A percentile compares a stretch with the other conserved stretches of the same genome.
phyloP scores from a whole-genome alignment of 1,140 invertebrate genomes.

The Globodera ellingtonae region DNA sequence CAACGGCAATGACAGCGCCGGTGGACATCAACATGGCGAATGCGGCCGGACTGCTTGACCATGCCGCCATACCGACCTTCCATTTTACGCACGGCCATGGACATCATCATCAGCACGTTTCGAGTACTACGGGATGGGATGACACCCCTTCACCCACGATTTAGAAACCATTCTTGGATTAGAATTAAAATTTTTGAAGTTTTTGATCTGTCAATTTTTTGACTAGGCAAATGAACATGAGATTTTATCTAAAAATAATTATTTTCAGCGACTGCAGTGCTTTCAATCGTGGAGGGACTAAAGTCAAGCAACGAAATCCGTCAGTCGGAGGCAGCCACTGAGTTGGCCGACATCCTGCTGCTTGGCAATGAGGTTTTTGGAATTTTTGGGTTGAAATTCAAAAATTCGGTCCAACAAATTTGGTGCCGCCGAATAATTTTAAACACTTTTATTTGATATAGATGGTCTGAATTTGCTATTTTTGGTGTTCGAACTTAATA shows the following conservation, averaged over 20 bases:
- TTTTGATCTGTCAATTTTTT: not conserved
- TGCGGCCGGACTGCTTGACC: not conserved
- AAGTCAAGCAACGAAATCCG: conserved; percentile 92
- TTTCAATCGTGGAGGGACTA: conserved; percentile 79
- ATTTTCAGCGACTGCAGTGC: conserved; percentile 21
- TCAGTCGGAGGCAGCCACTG: conserved; percentile 89
- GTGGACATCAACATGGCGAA: not conserved
- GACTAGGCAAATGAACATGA: not conserved
- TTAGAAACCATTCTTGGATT: not conserved
- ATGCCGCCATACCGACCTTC: not conserved
- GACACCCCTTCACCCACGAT: not conserved
- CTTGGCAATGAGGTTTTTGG: conserved; percentile 86
- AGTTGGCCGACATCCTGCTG: conserved; percentile 97
- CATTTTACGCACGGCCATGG: not conserved
- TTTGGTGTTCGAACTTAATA: no score
- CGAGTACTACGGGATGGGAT: conserved; percentile 19
- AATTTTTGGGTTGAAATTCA: no score
- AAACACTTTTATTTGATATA: not conserved
- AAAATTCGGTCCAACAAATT: no score
- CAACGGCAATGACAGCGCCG: conserved; percentile 3
- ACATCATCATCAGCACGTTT: conserved; percentile 28
- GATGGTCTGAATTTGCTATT: no score
- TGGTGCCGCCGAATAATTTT: no score
- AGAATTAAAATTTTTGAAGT: not conserved
- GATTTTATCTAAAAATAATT: not conserved